Percentiles rank a stretch among this genome's conserved stretches.
These are phyloP conservation scores for Eurystomus gularis DNA, from an alignment of 2,113 vertebrate species.

Conservation along the genomic window DNA sequence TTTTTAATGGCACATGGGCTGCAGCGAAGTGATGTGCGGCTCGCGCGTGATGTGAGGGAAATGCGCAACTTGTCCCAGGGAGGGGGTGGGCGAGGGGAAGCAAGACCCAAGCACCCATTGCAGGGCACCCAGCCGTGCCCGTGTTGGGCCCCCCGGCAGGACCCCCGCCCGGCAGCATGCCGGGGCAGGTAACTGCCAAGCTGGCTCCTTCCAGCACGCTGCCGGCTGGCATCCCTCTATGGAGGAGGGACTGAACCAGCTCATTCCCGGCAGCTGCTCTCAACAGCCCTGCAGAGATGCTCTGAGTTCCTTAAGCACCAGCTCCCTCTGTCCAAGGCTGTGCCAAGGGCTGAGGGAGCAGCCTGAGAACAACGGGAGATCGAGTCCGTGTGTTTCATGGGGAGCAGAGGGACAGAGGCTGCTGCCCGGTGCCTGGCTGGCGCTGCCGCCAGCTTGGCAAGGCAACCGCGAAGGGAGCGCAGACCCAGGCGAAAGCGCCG, in stretches of 20 bases:
- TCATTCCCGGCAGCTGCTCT: background rate
- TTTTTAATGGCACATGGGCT: constrained; percentile 13
- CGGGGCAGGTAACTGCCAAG: fast-evolving
- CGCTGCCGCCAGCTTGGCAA: fast-evolving
- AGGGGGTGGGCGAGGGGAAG: background rate
- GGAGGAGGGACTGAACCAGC: fast-evolving
- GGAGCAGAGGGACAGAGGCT: background rate
- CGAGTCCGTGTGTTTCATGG: fast-evolving
- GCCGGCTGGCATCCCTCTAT: background rate
- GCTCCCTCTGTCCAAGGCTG: fast-evolving
- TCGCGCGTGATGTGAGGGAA: background rate
- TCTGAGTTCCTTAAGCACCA: background rate
- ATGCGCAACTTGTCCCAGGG: background rate
- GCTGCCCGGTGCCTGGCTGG: background rate
- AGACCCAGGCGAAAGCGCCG: background rate
- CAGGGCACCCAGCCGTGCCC: background rate
- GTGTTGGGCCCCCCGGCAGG: fast-evolving
- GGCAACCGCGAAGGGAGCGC: background rate
- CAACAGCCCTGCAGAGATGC: background rate
- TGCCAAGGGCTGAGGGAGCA: background rate
- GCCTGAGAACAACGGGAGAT: fast-evolving
- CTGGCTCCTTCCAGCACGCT: background rate
- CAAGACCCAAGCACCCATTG: background rate
- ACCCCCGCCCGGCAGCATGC: fast-evolving
- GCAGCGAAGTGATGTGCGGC: background rate